A percentile compares a stretch with the other conserved stretches of the same genome.
These are phyloP conservation scores for Oscheius myriophilus DNA, from an alignment of 2,888 invertebrate genomes.

Conservation along the genomic window DNA sequence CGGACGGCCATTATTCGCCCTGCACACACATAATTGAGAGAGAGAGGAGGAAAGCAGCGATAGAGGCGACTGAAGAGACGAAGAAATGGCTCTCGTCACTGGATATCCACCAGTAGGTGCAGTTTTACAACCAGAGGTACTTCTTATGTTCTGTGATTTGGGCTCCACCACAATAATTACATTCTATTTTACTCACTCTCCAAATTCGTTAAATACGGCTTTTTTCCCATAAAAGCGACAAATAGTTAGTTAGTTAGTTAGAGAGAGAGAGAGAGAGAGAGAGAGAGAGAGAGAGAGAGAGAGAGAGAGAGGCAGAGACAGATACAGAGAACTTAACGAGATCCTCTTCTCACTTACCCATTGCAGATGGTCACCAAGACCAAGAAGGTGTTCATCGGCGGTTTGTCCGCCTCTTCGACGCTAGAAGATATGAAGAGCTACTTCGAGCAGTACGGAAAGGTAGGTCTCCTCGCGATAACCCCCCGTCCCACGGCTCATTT, in stretches of 20 bases:
- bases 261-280: too few relatives aligned
- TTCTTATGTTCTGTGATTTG: too few relatives aligned
- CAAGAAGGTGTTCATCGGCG: constrained; percentile 99
- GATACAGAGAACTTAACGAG: not conserved
- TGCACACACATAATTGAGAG: constrained; percentile 21
- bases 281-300: too few relatives aligned
- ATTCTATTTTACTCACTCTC: too few relatives aligned
- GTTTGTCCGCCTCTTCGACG: constrained; percentile 97
- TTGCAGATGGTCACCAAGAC: constrained; percentile 97
- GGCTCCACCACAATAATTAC: too few relatives aligned
- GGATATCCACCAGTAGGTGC: constrained; percentile 28
- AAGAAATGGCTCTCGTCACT: constrained; percentile 27
- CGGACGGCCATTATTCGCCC: constrained; percentile 16
- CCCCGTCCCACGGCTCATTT: too few relatives aligned
- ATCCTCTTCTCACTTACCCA: not conserved
- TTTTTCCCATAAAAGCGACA: too few relatives aligned
- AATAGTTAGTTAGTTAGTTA: not conserved
- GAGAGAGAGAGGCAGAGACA: too few relatives aligned
- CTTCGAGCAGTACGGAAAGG: constrained; percentile 99
- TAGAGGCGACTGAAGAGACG: too few relatives aligned
- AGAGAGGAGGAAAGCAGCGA: not conserved
- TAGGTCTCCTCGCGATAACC: constrained; percentile 71
- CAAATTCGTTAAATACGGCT: too few relatives aligned
- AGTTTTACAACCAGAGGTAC: constrained; percentile 1
- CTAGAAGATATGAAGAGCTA: constrained; percentile 99